Evolutionary conservation across 2,797 vertebrate species (phyloP), one percentile per base, ranked within the genome.

Genomic region (Lepus townsendii): DNA sequence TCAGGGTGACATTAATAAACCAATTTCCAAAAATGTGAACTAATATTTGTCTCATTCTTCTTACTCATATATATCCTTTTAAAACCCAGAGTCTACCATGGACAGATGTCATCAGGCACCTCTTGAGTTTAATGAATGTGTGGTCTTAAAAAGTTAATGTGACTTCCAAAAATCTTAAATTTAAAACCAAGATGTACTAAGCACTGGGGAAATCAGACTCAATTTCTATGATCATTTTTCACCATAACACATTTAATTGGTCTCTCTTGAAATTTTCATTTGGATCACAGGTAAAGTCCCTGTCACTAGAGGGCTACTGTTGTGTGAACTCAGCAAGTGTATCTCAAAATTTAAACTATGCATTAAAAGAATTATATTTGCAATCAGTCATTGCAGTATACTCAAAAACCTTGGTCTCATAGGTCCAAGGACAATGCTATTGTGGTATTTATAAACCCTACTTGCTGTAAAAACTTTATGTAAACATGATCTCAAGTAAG

Each of bases 401-500:
- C 47, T 85, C 83, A 68, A 69, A 85, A 38, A 52, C 42, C 19
- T n/a, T 35, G 11, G 32, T 22, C 57, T 47, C 50, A 52, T 11
- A 20, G 20, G 38, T 52, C 78, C 54, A 94, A 94, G 78, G 83
- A 91, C 62, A 85, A 32, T 24, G 7, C 20, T 75, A 11, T 12
- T 77, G 52, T 75, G 12, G n/a, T 20, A 54, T 78, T 93, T 88
- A 83, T 87, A 63, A 79, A 87, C 68, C 0, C 30, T 54, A 77
- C 63, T 86, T 83, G 54, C 69, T 88, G 3, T 22, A 77, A 54
- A 14, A 78, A 65, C n/a, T 86, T 80, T 35, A 90, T 42, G 22
- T 78, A 95, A 97, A 97, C 91, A 95, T 12, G 65, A 96, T 80
- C 76, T 84, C 65, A 76, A 86, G 77, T 82, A 95, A 94, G 72